Evolutionary conservation across 2,113 vertebrate species (phyloP), one percentile per base, ranked within the genome.

Genomic region (Delphinus delphis): DNA sequence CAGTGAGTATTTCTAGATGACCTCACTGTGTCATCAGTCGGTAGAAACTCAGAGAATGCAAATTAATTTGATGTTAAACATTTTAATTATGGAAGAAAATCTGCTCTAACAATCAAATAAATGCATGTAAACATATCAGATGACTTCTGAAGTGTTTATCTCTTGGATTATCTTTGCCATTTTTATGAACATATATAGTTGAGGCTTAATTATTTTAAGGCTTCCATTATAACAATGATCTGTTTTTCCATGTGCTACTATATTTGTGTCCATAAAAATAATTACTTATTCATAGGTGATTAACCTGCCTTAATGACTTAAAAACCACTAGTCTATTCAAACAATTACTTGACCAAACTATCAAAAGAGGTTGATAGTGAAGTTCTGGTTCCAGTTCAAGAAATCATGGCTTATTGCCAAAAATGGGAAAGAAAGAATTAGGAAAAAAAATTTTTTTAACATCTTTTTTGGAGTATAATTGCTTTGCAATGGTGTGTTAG

Each of bases 51-150:
- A 95, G 31, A 94, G 15, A 95, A 92, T 77, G 36, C 25, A 93
- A 95, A 76, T 81, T 63, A 88, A 96, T 71, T 96, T 94, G 31
- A 67, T 47, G 31, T n/a, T 81, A 80, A 95, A 89, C 14, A 73
- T 89, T 89, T 95, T 88, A 82, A 93, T 79, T 80, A 91, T 79
- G 80, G 41, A 74, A 62, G 36, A 91, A 97, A 90, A 74, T 33
- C 33, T 81, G 13, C 44, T 87, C 44, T 62, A 60, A 93, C 9
- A 47, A 80, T 95, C 44, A 87, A n/a, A 74, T 36, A 79, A 89
- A 88, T 33, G 31, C n/a, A 71, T 71, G 23, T 93, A 60, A 89
- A 67, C 20, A 55, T 38, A 88, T 63, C 8, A 21, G 33, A 13
- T 92, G 92, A 83, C 70, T 94, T 95, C n/a, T 95, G n/a, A 88